Conservation (phyloP, 2,888 invertebrate genomes). For the Synergus gifuensis region DNA sequence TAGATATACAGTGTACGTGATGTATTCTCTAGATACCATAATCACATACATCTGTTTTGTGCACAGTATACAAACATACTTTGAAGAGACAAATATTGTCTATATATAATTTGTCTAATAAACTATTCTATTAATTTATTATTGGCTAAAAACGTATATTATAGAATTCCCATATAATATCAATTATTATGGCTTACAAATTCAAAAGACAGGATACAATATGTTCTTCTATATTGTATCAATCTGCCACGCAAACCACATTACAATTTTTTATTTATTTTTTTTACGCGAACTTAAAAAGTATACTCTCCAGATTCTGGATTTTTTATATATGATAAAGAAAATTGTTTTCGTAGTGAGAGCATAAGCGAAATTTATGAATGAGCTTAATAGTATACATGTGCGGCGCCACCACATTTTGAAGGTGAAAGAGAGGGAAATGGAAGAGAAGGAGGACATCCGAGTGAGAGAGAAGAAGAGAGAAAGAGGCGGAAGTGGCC, state of each 20-base stretch:
- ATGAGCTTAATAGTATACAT: slow-evolving; percentile 11
- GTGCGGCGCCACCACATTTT: slow-evolving; percentile 26
- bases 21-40: slow-evolving; percentile 1
- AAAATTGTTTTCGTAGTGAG: neutral
- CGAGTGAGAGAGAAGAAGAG: slow-evolving; percentile 46
- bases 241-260: slow-evolving; percentile 13
- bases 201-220: slow-evolving; percentile 23
- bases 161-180: neutral
- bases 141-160: too few relatives aligned
- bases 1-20: slow-evolving; percentile 20
- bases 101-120: neutral
- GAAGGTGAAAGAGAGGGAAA: slow-evolving; percentile 35
- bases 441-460: slow-evolving; percentile 45
- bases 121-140: too few relatives aligned
- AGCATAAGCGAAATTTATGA: slow-evolving; percentile 18
- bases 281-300: neutral
- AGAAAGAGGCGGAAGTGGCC: slow-evolving; percentile 73
- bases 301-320: neutral
- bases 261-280: slow-evolving; percentile 1
- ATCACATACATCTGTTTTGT: slow-evolving; percentile 17
- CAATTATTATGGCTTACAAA: neutral
- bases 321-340: neutral
- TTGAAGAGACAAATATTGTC: neutral
- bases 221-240: slow-evolving; percentile 23
- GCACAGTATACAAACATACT: slow-evolving; percentile 4